Evolutionary conservation across 1,140 invertebrate genomes (phyloP).

Genomic region (Drosophila parvula): DNA sequence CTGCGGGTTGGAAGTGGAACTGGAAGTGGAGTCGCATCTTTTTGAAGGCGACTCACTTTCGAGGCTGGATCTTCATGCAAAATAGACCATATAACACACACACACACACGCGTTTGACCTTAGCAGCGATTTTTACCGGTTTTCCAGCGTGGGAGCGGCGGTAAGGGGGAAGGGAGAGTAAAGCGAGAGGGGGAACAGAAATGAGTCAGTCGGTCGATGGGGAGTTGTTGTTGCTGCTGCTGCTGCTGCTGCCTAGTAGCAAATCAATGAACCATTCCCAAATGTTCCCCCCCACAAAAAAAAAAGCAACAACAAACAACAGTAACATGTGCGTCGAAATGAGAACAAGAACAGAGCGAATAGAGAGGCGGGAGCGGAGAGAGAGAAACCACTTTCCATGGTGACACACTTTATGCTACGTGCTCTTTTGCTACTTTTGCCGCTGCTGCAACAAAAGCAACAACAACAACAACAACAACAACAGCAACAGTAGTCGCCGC

Average conservation of each 20-base stretch:
- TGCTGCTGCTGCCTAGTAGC: conserved; percentile 19
- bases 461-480: conserved; percentile 56
- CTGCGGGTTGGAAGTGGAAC: conserved; percentile 15
- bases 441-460: conserved; percentile 62
- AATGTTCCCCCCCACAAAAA: conserved; percentile 40
- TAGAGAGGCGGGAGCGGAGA: conserved; percentile 42
- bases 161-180: not conserved
- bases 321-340: conserved; percentile 71
- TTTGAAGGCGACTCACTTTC: conserved; percentile 39
- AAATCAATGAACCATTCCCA: conserved; percentile 73
- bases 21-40: conserved; percentile 44
- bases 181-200: conserved; percentile 38
- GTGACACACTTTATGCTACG: conserved; percentile 79
- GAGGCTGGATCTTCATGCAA: conserved; percentile 52
- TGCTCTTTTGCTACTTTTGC: conserved; percentile 81
- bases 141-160: conserved; percentile 55
- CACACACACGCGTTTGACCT: conserved; percentile 57
- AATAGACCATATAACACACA: conserved; percentile 61
- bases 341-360: conserved; percentile 60
- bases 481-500: conserved; percentile 46
- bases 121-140: conserved; percentile 71
- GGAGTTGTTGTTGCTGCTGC: conserved; percentile 32
- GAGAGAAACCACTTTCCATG: conserved; percentile 80
- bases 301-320: conserved; percentile 28
- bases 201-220: conserved; percentile 76